phyloP scores from a whole-genome alignment of 2,113 vertebrate genomes.

The Myiagra hebetior region DNA sequence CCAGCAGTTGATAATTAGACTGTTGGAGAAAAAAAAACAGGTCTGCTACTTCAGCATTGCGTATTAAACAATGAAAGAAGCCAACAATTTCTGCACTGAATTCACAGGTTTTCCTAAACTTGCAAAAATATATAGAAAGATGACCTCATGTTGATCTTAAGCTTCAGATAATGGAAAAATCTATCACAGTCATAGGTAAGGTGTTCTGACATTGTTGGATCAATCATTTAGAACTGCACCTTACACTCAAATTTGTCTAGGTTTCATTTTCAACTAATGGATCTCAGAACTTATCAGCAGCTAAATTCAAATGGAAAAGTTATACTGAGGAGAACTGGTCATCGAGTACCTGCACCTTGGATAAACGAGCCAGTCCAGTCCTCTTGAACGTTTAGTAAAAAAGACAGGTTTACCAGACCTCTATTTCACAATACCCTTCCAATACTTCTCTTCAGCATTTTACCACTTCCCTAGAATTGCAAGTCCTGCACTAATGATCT shows the following conservation, averaged over 20 bases:
- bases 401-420: not conserved
- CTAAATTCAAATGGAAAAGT: not conserved
- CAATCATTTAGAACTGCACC: not conserved
- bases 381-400: not conserved
- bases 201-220: not conserved
- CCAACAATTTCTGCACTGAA: not conserved
- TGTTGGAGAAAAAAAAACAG: not conserved
- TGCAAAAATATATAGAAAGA: not conserved
- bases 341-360: not conserved
- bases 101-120: not conserved
- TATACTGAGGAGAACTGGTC: not conserved
- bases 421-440: not conserved
- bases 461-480: not conserved
- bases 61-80: not conserved
- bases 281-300: not conserved
- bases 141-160: not conserved
- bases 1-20: not conserved
- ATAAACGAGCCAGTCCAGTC: not conserved
- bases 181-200: not conserved
- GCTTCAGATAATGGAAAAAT: not conserved
- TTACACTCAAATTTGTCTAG: not conserved
- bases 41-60: not conserved
- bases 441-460: not conserved
- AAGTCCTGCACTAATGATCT: not conserved
- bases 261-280: not conserved